Base-by-base conservation (phyloP, 1,140 invertebrate genomes). In the Drosophila pachea region DNA sequence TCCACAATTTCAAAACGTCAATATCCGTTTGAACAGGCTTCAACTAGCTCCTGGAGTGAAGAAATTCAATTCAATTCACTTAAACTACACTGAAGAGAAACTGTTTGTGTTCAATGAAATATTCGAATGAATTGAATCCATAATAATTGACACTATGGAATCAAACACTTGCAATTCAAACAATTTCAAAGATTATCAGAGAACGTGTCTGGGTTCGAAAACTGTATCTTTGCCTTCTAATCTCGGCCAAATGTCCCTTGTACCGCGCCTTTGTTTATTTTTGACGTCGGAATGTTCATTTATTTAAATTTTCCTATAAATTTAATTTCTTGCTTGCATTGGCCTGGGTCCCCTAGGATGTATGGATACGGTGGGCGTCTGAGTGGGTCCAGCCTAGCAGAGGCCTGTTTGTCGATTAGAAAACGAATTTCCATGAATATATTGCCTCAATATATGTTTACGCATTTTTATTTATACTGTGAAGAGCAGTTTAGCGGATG, bases 271-370 rank as follows among this genome's bases (percentile, higher is more conserved):
- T 65, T 65, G 63, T 55, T 76, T 64, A 55, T 56, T 55, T 42
- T 64, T 35, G 22, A 11, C 50, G 47, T 69, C 32, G 42, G 50
- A 36, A 62, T 82, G 58, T 77, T 74, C 73, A 67, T 73, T 42
- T 52, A 56, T 52, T 78, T 66, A 16, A 31, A 48, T 67, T 74
- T 65, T 62, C 66, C 65, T 71, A 62, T 54, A 63, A 82, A 60
- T 78, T 78, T 60, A 83, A 78, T 82, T 83, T 83, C 64, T 68
- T 68, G 56, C 71, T 59, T 56, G 59, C 60, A 42, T 62, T 64
- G 49, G 31, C 16, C 9, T 50, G n/a, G 52, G 38, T 53, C 31
- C 40, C 16, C 36, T 11, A 32, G 35, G 54, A 16, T 22, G 5
- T 5, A 22, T 9, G 5, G 4, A 40, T 42, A 12, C 42, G 49